These are phyloP conservation scores for Tipula helvola DNA, from an alignment of 2,888 invertebrate species.

Conservation along the genomic window DNA sequence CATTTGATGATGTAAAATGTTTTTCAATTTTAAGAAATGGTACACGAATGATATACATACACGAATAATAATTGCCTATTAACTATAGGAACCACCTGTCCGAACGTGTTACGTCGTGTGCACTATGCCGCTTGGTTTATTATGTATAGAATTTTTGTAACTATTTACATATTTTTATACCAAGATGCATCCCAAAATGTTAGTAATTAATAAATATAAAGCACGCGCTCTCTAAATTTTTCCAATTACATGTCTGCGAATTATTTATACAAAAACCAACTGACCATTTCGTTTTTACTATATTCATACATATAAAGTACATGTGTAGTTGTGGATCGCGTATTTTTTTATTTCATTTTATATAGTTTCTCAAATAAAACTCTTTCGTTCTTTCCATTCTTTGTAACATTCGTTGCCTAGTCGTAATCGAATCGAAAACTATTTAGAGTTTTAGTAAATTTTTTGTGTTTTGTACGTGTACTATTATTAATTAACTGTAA, in stretches of 20 bases:
- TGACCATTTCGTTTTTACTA: neutral
- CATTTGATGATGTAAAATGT: too few relatives aligned
- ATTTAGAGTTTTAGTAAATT: neutral
- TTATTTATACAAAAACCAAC: neutral
- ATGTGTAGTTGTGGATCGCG: neutral
- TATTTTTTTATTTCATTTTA: neutral
- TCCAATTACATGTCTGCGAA: neutral
- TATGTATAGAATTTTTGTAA: too few relatives aligned
- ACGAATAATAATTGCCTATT: too few relatives aligned
- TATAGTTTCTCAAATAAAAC: neutral
- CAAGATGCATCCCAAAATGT: too few relatives aligned
- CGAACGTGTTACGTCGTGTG: too few relatives aligned
- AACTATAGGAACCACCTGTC: too few relatives aligned
- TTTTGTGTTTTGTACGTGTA: neutral
- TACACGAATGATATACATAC: too few relatives aligned
- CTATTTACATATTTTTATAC: too few relatives aligned
- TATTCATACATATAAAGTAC: neutral
- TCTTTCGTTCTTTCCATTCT: neutral
- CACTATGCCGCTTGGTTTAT: too few relatives aligned
- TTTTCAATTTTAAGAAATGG: too few relatives aligned
- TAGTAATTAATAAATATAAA: too few relatives aligned
- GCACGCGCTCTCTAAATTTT: neutral
- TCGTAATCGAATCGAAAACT: neutral
- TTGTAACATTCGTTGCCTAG: neutral
- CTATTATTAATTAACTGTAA: neutral